Base-by-base conservation (phyloP, 2,888 invertebrate species). In the Agriopis leucophaearia region DNA sequence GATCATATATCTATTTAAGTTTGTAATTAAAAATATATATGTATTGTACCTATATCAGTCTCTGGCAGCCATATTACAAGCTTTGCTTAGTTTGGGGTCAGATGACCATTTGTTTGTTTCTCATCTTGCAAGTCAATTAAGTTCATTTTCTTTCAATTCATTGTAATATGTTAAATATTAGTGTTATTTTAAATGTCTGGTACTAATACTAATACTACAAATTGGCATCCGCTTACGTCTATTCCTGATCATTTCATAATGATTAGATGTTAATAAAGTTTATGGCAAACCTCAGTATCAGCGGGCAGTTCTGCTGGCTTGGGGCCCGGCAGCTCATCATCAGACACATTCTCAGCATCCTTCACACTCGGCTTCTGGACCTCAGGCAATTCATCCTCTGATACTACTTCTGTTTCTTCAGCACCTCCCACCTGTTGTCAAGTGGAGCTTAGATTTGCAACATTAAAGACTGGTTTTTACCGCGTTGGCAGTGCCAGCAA, bases 351-450 rank as follows among this genome's bases (percentile, higher is more conserved):
- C 86, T 97, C 97, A 2, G 97, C 97, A 93, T 97, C 97, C 71
- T 97, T 96, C 48, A 97, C 96, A 90, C 97, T 97, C 8, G 96
- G 96, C 74, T 96, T 96, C 78, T 95, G 95, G 0, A 96, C 96
- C 40, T 94, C 94, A 0, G 97, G 97, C 38, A 97, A 83, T 86
- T 97, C 97, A 88, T 97, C 97, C 86, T 97, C 97, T 0, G 97
- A 97, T 50, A 97, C 97, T 64, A 97, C 96, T 91, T 97, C 97
- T 0, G 97, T 97, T 84, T 97, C 97, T 57, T 96, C 96, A 76
- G 97, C 96, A 47, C 88, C 94, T 52, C 92, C 90, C 72, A 87
- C 84, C 94, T 94, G 55, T 55, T 42, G 65, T 57, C 65, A 48
- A 58, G 38, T 36, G 6, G 9, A 36, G 8, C 10, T 10, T 50